Evolutionary conservation across 2,797 vertebrate genomes (phyloP).

Genomic region (Gobionotothen gibberifrons): DNA sequence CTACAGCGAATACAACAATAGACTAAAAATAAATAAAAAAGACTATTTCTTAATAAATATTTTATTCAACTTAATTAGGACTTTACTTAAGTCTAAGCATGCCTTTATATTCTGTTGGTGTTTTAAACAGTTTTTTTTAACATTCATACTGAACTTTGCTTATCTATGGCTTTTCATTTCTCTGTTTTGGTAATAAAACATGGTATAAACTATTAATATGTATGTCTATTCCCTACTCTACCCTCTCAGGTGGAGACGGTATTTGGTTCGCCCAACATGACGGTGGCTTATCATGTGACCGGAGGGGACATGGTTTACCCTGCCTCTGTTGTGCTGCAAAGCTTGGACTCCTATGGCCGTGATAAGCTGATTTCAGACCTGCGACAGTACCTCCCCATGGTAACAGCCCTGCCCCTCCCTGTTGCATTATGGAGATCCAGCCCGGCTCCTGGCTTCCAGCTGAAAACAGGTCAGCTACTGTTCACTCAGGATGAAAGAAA

Average conservation of each 20-base stretch:
- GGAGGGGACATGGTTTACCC: conserved; percentile 88
- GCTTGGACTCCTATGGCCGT: conserved; percentile 87
- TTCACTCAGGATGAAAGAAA: conserved; percentile 44
- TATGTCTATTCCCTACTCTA: conserved; percentile 3
- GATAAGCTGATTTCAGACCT: conserved; percentile 92
- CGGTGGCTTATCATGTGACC: conserved; percentile 92
- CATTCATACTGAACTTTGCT: no score
- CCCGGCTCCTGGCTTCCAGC: conserved; percentile 89
- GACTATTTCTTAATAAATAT: no score
- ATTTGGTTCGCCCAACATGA: conserved; percentile 89
- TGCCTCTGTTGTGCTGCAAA: conserved; percentile 88
- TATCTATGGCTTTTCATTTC: background rate
- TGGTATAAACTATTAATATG: background rate
- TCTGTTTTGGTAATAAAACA: background rate
- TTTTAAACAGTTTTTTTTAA: no score
- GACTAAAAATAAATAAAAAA: no score
- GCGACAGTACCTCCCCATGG: conserved; percentile 89
- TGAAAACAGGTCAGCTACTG: conserved; percentile 92
- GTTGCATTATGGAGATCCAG: conserved; percentile 88
- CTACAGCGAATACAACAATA: background rate
- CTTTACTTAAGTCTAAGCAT: no score
- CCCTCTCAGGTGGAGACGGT: conserved; percentile 84
- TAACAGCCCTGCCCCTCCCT: conserved; percentile 90
- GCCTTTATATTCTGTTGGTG: no score
- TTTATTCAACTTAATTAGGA: no score